Percentiles rank a stretch among this genome's conserved stretches.
Evolutionary conservation across 1,140 invertebrate genomes (phyloP).

Genomic region (Cotesia vestalis): DNA sequence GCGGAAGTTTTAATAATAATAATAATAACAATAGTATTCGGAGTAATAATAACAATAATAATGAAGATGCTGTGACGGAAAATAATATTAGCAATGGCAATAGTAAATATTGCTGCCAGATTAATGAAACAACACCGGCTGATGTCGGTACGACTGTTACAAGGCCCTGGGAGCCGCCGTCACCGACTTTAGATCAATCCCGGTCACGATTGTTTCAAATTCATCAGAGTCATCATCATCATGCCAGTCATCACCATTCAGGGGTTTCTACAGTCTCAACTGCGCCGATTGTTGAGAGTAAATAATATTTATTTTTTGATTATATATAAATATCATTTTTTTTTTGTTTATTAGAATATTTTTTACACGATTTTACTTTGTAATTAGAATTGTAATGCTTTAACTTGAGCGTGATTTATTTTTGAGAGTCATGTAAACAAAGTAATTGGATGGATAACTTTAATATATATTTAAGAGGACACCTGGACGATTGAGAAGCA

Average conservation of each 20-base stretch:
- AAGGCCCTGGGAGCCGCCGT: conserved; percentile 62
- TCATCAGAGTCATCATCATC: conserved; percentile 53
- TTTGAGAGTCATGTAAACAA: too few relatives aligned
- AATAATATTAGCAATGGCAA: conserved; percentile 35
- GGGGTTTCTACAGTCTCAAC: conserved; percentile 46
- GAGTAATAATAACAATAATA: conserved; percentile 27
- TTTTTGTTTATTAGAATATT: not conserved
- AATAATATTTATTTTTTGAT: conserved; percentile 29
- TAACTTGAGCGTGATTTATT: too few relatives aligned
- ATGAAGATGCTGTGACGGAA: too few relatives aligned
- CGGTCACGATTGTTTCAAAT: conserved; percentile 53
- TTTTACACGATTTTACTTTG: not conserved
- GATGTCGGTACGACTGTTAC: conserved; percentile 46
- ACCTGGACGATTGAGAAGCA: too few relatives aligned
- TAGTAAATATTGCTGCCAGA: conserved; percentile 52
- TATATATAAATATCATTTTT: not conserved
- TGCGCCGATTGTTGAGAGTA: conserved; percentile 58
- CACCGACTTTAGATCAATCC: conserved; percentile 54
- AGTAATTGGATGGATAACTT: too few relatives aligned
- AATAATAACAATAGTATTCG: conserved; percentile 32
- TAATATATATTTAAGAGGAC: too few relatives aligned
- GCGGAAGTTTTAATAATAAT: conserved; percentile 40
- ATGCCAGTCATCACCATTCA: conserved; percentile 28
- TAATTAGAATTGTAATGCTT: not conserved
- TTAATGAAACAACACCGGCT: conserved; percentile 49